Evolutionary conservation across 1,140 invertebrate genomes (phyloP).

Genomic region (Zophobas atratus): DNA sequence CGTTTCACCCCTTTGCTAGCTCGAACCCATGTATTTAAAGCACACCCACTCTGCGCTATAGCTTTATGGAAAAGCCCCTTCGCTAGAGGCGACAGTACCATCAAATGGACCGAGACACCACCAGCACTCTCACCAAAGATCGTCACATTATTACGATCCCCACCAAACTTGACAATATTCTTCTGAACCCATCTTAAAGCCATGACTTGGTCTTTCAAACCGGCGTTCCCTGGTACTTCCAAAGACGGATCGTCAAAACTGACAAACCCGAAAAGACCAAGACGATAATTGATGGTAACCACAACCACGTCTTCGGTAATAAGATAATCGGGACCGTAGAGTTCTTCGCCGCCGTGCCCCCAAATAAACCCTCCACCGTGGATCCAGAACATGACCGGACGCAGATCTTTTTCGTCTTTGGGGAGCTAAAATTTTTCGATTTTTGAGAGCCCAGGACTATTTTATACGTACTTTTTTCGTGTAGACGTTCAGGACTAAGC

Average conservation of each 20-base stretch:
- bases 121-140: conserved; percentile 72
- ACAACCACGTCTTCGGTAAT: conserved; percentile 71
- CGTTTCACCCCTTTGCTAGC: too few relatives aligned
- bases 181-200: conserved; percentile 63
- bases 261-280: conserved; percentile 62
- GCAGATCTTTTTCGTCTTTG: conserved; percentile 47
- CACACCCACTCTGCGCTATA: conserved; percentile 74
- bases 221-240: conserved; percentile 72
- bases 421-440: conserved; percentile 55
- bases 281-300: conserved; percentile 68
- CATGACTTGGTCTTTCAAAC: conserved; percentile 73
- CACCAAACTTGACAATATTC: conserved; percentile 69
- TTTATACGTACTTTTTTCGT: conserved; percentile 70
- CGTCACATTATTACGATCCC: conserved; percentile 64
- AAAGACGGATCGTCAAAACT: conserved; percentile 63
- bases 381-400: conserved; percentile 78
- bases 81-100: conserved; percentile 51
- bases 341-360: conserved; percentile 71
- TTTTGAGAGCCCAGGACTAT: background rate
- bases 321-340: conserved; percentile 75
- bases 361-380: conserved; percentile 75
- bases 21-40: conserved; percentile 44
- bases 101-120: conserved; percentile 60
- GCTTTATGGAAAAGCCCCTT: conserved; percentile 72
- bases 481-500: conserved; percentile 88